Evolutionary conservation across 2,888 invertebrate genomes (phyloP), one percentile per base, ranked within the genome.

Genomic region (Spicauda simplicius): DNA sequence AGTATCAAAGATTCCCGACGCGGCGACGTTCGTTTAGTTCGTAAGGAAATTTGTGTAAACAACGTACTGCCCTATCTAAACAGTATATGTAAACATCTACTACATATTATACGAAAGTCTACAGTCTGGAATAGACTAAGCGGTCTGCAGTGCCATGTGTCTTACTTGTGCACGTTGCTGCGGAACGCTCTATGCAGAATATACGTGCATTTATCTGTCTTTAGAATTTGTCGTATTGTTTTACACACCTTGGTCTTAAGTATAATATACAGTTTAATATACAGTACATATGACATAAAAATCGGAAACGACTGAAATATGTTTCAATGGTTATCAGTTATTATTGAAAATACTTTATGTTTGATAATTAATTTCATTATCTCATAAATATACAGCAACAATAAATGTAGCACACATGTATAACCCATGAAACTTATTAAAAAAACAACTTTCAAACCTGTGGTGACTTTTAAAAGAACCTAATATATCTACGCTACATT

Each of bases 131-230:
- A 10, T 10, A 55, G 14, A 55, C 30, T 55, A 30, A 25, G 55
- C 55, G 30, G 30, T 30, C n/a, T 55, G 30, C n/a, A 55, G 30
- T 30, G 30, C 55, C 55, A 25, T 55, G 33, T 33, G 20, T 55
- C 55, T 55, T 54, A 54, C 54, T 54, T 55, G 20, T 33, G n/a
- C n/a, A 25, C 14, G 55, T 16, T 1, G 25, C 25, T 20, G 45
- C 45, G 16, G 50, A 50, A 50, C 10, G 50, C 18, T n/a, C 18
- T 16, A n/a, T 50, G 50, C 10, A 50, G 50, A 18, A 50, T 18
- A 18, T 18, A 18, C 8, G 50, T 18, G 18, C n/a, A 50, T 50
- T 18, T 50, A 50, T 10, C 50, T 18, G n/a, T 16, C 50, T 50
- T 50, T 10, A 10, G 18, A n/a, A 10, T 50, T 50, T 50, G 50